Evolutionary conservation across 2,888 invertebrate genomes (phyloP).

Genomic region (Stegophylla sp.): DNA sequence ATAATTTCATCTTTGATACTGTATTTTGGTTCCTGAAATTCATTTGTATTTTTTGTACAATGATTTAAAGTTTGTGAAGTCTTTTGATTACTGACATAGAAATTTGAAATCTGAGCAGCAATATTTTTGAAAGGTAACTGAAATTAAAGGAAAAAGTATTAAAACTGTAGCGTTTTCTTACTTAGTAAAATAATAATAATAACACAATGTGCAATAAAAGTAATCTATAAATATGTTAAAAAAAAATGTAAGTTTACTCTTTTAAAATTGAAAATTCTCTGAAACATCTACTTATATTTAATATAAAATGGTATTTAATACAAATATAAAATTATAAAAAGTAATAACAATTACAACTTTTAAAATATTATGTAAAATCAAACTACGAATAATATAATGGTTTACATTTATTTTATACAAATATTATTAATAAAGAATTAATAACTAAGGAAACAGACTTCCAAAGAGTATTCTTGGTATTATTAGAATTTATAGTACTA

Average conservation of each 20-base stretch:
- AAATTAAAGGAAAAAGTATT: constrained; percentile 39
- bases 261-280: neutral
- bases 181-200: too few relatives aligned
- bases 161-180: neutral
- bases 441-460: constrained; percentile 25
- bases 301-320: neutral
- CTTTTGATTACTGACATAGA: neutral
- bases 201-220: neutral
- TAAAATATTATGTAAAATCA: too few relatives aligned
- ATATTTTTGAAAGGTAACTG: constrained; percentile 52
- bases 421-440: neutral
- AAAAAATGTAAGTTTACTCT: constrained; percentile 17
- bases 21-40: neutral
- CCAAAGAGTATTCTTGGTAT: neutral
- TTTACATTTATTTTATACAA: neutral
- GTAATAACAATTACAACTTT: too few relatives aligned
- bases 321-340: neutral
- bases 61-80: neutral
- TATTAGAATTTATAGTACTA: too few relatives aligned
- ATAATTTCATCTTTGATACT: constrained; percentile 15
- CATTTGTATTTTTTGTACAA: constrained; percentile 25
- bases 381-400: neutral
- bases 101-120: constrained; percentile 30
- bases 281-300: neutral
- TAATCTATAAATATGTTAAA: neutral